Conservation (phyloP, 2,888 invertebrate species). For the Erpobdella octoculata region DNA sequence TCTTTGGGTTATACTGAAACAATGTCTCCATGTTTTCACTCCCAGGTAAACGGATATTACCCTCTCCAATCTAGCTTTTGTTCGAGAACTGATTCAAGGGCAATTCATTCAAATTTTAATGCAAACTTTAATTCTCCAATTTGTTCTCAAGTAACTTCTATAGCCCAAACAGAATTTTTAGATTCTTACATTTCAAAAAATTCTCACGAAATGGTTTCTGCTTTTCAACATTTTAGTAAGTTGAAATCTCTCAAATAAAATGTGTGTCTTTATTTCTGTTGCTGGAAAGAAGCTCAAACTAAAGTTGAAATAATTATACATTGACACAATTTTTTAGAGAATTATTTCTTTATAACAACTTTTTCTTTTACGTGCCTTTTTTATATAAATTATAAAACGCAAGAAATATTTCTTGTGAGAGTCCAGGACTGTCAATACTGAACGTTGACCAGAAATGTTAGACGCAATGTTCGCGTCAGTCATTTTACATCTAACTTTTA, state of each 20-base stretch:
- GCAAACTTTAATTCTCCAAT: not conserved
- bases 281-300: too few relatives aligned
- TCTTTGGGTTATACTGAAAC: constrained; percentile 4
- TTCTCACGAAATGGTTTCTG: constrained; percentile 5
- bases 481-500: not conserved
- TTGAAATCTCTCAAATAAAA: constrained; percentile 15
- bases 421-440: too few relatives aligned
- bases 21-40: constrained; percentile 5
- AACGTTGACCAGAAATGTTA: not conserved
- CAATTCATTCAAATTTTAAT: constrained; percentile 5
- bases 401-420: too few relatives aligned
- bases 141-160: not conserved
- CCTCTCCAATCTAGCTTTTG: not conserved
- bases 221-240: constrained; percentile 12
- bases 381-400: too few relatives aligned
- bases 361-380: too few relatives aligned
- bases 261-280: too few relatives aligned
- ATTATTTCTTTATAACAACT: too few relatives aligned
- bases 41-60: not conserved
- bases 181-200: constrained; percentile 5
- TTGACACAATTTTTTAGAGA: too few relatives aligned
- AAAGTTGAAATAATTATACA: too few relatives aligned
- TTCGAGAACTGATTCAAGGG: not conserved
- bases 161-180: not conserved
- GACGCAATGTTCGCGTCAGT: not conserved